These are phyloP conservation scores for Spermophilus dauricus DNA, from an alignment of 2,113 vertebrate genomes.

Conservation along the genomic window DNA sequence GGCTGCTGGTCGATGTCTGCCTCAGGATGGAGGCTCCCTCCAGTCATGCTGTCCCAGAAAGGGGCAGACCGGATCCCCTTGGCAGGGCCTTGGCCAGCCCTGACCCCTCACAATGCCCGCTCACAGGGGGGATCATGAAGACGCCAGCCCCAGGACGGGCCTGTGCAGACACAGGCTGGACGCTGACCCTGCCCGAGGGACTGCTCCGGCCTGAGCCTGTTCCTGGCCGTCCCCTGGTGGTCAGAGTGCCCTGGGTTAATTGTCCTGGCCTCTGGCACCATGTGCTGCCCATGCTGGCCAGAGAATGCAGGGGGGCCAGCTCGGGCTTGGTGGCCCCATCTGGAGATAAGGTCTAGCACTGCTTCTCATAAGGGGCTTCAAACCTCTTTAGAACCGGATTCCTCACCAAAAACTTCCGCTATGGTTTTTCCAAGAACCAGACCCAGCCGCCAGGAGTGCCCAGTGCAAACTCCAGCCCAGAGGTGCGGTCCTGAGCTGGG, in stretches of 20 bases:
- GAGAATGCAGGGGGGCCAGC: background rate
- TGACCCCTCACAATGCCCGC: background rate
- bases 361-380: background rate
- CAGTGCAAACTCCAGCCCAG: fast-evolving
- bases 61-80: background rate
- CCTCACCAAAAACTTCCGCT: background rate
- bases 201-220: background rate
- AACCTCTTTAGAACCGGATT: background rate
- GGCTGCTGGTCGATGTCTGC: too few relatives aligned
- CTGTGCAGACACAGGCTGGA: too few relatives aligned
- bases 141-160: too few relatives aligned
- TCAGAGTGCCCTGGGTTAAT: background rate
- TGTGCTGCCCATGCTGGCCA: background rate
- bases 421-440: background rate
- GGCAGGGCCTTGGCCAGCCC: background rate
- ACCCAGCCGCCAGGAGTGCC: background rate
- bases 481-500: background rate
- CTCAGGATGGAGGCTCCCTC: background rate
- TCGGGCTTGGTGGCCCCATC: background rate
- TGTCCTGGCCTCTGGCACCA: too few relatives aligned
- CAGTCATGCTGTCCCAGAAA: background rate
- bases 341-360: fast-evolving
- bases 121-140: background rate
- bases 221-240: background rate
- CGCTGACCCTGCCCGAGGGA: background rate